phyloP scores from a whole-genome alignment of 2,113 vertebrate species.

The Trochalopteron elliotii region DNA sequence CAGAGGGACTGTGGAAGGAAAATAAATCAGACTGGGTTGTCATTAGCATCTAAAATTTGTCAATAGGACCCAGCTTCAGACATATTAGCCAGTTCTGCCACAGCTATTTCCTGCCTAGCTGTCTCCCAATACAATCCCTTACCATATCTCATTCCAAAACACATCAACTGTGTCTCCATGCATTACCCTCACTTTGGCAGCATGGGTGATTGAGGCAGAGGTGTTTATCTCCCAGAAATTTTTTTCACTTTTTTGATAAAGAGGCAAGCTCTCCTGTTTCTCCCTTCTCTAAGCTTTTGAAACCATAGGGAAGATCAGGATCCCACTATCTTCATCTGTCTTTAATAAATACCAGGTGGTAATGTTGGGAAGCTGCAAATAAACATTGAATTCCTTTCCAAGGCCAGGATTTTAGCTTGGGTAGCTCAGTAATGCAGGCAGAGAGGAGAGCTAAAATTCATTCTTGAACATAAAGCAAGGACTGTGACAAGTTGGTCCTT shows the following conservation, averaged over 20 bases:
- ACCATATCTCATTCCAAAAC: not conserved
- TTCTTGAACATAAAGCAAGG: not conserved
- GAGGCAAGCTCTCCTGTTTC: not conserved
- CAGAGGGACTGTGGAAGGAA: not conserved
- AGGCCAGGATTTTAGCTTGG: not conserved
- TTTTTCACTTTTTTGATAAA: not conserved
- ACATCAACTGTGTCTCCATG: accelerated
- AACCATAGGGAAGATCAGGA: not conserved
- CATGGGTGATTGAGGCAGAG: not conserved
- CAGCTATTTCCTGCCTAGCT: not conserved
- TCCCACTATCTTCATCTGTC: not conserved
- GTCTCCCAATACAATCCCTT: not conserved
- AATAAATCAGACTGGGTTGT: not conserved
- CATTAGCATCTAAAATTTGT: not conserved
- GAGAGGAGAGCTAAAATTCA: not conserved
- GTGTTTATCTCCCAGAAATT: not conserved
- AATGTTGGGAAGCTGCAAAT: not conserved
- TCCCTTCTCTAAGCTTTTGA: not conserved
- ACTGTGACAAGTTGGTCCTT: not conserved
- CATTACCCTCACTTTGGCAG: not conserved
- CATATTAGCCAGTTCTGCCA: not conserved
- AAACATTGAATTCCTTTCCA: not conserved
- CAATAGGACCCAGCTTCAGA: not conserved
- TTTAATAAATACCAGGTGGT: not conserved
- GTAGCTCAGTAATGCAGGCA: not conserved